phyloP scores from a whole-genome alignment of 2,888 invertebrate species.

The Apotomis betuletana region DNA sequence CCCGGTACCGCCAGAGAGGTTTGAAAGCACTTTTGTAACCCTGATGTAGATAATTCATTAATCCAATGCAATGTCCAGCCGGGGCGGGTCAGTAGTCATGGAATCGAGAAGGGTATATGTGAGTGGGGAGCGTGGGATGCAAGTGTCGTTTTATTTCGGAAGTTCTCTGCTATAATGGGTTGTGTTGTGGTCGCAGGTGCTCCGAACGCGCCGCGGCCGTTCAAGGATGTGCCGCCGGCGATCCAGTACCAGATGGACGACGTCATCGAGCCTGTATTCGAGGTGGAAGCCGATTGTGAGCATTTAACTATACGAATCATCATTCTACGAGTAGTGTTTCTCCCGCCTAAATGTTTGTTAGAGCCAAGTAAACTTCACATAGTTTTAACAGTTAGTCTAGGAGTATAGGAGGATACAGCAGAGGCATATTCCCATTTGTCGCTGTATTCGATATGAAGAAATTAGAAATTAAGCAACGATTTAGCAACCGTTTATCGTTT shows the following conservation, averaged over 20 bases:
- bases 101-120: not conserved
- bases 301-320: constrained; percentile 32
- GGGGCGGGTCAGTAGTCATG: not conserved
- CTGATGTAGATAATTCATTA: constrained; percentile 7
- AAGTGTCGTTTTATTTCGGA: not conserved
- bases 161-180: not conserved
- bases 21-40: not conserved
- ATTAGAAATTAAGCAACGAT: too few relatives aligned
- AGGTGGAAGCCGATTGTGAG: constrained; percentile 72
- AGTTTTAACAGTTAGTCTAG: too few relatives aligned
- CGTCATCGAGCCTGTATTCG: constrained; percentile 65
- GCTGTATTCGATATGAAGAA: too few relatives aligned
- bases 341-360: too few relatives aligned
- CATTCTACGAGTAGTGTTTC: not conserved
- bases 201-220: constrained; percentile 58
- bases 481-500: too few relatives aligned
- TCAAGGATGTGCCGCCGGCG: constrained; percentile 57
- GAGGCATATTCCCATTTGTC: too few relatives aligned
- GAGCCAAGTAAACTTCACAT: too few relatives aligned
- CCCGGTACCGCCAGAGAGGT: not conserved
- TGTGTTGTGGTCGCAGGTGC: constrained; percentile 56
- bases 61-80: not conserved
- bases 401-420: too few relatives aligned
- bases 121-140: not conserved
- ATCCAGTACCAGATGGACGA: constrained; percentile 70